Percentiles rank a stretch among this genome's conserved stretches.
Evolutionary conservation across 64 coral and sea anemone genomes (phyloP).

Genomic region (Platygyra sinensis): DNA sequence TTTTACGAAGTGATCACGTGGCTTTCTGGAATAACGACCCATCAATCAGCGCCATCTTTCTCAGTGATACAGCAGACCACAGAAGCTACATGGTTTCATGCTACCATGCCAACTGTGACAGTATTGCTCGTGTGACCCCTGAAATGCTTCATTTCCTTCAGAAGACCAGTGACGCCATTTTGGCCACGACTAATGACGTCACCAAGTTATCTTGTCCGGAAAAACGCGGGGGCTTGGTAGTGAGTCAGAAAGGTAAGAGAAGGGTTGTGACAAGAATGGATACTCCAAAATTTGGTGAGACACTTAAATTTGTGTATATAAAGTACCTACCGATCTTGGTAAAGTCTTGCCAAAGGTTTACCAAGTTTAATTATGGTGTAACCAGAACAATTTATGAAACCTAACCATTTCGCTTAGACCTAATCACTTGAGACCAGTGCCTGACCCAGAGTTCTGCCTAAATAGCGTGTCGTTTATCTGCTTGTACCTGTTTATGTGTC

Average conservation of each 20-base stretch:
- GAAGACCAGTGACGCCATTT: conserved; percentile 63
- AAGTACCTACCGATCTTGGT: too few species aligned
- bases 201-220: conserved; percentile 16
- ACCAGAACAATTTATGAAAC: too few species aligned
- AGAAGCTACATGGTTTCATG: conserved; percentile 49
- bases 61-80: conserved; percentile 62
- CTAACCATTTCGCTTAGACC: too few species aligned
- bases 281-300: too few species aligned
- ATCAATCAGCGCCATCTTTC: conserved; percentile 33
- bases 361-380: too few species aligned
- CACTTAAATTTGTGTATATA: too few species aligned
- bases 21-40: conserved; percentile 11
- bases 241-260: not conserved
- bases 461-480: too few species aligned
- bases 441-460: too few species aligned
- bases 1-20: conserved; percentile 67
- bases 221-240: not conserved
- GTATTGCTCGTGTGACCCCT: conserved; percentile 32
- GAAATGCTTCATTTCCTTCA: conserved; percentile 65
- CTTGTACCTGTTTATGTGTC: too few species aligned
- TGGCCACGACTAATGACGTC: conserved; percentile 50
- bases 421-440: too few species aligned
- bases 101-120: conserved; percentile 62
- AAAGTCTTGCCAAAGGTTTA: too few species aligned
- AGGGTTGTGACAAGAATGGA: too few species aligned